These are phyloP conservation scores for Drosophila meridiana DNA, from an alignment of 2,888 invertebrate species.

Conservation along the genomic window DNA sequence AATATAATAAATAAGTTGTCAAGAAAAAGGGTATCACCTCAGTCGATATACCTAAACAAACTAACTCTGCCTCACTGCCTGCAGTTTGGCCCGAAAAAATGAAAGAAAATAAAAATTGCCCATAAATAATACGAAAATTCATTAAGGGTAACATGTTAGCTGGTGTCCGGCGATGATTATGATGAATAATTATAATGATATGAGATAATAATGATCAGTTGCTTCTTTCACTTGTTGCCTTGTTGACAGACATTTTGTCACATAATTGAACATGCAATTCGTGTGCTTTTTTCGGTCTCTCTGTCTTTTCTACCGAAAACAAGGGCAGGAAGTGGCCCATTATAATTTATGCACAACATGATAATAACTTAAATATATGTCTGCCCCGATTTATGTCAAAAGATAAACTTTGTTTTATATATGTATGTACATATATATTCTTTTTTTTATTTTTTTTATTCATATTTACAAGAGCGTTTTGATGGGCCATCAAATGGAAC, in stretches of 20 bases:
- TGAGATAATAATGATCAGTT: constrained; percentile 35
- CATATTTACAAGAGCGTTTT: constrained; percentile 33
- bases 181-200: constrained; percentile 28
- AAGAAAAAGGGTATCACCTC: constrained; percentile 8
- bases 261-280: constrained; percentile 74
- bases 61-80: neutral
- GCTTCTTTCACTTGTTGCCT: constrained; percentile 61
- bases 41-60: neutral
- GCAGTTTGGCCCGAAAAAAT: constrained; percentile 24
- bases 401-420: constrained; percentile 14
- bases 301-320: constrained; percentile 25
- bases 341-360: constrained; percentile 65
- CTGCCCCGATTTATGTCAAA: constrained; percentile 28
- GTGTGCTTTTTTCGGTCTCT: constrained; percentile 16
- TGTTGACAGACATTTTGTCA: constrained; percentile 81
- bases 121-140: constrained; percentile 50
- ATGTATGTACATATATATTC: neutral
- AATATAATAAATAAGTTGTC: too few species aligned
- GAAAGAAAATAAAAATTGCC: constrained; percentile 3
- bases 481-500: constrained; percentile 8
- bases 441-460: neutral
- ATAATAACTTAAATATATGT: constrained; percentile 54
- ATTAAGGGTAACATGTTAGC: constrained; percentile 51
- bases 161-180: constrained; percentile 46
- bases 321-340: constrained; percentile 67